phyloP scores from a whole-genome alignment of 2,797 vertebrate species.

The Anabacerthia variegaticeps region DNA sequence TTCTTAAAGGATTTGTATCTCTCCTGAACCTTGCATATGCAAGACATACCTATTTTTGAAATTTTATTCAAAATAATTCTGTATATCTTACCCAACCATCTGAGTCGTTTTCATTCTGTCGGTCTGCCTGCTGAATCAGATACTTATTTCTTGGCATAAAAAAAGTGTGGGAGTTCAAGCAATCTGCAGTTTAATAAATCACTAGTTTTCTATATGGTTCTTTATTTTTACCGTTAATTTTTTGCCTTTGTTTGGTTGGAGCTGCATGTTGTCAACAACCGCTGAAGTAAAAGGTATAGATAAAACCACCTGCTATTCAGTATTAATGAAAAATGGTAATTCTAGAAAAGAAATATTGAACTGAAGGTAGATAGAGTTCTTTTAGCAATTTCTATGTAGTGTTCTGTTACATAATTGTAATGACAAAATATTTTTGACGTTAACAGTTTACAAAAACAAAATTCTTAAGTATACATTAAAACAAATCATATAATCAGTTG shows the following conservation, averaged over 20 bases:
- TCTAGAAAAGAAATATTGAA: not conserved
- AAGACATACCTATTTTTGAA: not conserved
- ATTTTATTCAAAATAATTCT: not conserved
- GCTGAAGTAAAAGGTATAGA: not conserved
- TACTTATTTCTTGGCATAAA: constrained; percentile 30
- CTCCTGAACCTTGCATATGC: not conserved
- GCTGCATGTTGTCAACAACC: not conserved
- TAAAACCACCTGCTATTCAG: not conserved
- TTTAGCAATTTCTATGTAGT: not conserved
- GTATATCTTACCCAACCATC: not conserved
- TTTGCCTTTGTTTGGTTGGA: not conserved
- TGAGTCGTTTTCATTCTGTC: constrained; percentile 14
- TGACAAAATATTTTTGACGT: not conserved
- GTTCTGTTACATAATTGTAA: not conserved
- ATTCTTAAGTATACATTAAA: not conserved
- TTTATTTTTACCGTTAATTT: not conserved
- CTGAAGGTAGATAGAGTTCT: not conserved
- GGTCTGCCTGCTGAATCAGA: constrained; percentile 20
- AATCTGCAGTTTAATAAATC: constrained; percentile 30
- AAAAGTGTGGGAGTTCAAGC: not conserved
- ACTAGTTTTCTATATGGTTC: not conserved
- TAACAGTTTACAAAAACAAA: not conserved
- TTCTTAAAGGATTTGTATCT: not conserved
- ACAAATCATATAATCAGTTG: not conserved
- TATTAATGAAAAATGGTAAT: not conserved